Evolutionary conservation across 2,888 invertebrate genomes (phyloP).

Genomic region (Parnassius apollo): DNA sequence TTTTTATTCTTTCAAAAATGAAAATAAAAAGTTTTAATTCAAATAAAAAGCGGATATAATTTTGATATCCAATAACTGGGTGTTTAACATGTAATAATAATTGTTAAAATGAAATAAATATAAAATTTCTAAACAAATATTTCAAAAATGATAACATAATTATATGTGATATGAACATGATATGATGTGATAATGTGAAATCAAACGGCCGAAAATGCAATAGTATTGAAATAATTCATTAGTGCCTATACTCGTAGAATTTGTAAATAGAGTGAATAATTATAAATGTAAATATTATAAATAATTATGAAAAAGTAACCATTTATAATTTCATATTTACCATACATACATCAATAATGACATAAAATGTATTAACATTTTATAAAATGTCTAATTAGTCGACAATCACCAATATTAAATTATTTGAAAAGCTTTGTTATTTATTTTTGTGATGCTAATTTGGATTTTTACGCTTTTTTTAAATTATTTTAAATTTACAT

Average conservation of each 20-base stretch:
- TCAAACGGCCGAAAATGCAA: constrained; percentile 44
- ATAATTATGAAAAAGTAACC: not conserved
- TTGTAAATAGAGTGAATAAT: constrained; percentile 47
- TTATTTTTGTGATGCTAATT: constrained; percentile 22
- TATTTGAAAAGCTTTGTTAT: constrained; percentile 23
- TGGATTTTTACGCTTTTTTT: constrained; percentile 12
- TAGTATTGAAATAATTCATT: constrained; percentile 46
- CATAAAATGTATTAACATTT: constrained; percentile 19
- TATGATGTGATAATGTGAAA: constrained; percentile 25
- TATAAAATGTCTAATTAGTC: constrained; percentile 3
- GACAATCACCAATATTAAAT: constrained; percentile 23
- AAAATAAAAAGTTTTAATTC: too few relatives aligned
- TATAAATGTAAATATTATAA: constrained; percentile 26
- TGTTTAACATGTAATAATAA: not conserved
- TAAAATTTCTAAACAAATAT: too few relatives aligned
- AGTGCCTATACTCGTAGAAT: constrained; percentile 46
- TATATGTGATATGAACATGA: too few relatives aligned
- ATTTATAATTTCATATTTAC: constrained; percentile 12
- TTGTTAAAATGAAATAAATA: not conserved
- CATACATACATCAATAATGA: not conserved
- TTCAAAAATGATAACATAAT: not conserved
- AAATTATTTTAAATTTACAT: constrained; percentile 5
- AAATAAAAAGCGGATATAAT: too few relatives aligned
- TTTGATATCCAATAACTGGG: too few relatives aligned
- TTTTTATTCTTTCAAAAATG: too few relatives aligned